Base-by-base conservation (phyloP, 2,797 vertebrate genomes). In the Alca torda region DNA sequence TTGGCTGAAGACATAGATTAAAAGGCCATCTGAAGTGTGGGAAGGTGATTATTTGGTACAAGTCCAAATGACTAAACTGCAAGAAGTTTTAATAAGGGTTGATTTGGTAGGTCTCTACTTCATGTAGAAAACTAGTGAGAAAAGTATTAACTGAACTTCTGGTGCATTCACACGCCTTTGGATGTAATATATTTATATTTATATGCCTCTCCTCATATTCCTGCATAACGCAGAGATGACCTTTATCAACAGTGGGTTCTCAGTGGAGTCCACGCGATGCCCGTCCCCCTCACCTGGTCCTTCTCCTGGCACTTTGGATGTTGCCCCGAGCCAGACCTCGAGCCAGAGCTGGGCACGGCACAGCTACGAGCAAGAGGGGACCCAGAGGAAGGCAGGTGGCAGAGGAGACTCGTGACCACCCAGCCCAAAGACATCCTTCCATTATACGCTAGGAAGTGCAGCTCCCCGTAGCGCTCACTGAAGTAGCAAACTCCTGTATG, bases 191-290 rank as follows among this genome's bases (percentile, higher is more conserved):
- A 2, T 45, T 68, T 43, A 14, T n/a, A 20, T 53, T 46, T 41
- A 41, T 41, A 41, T 41, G 41, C 41, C 41, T 41, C 26, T 13
- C 57, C 39, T 45, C 26, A 21, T 45, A 39, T 39, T 60, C 23
- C 19, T 28, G 54, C 21, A 9, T 39, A 54, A 61, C 1, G 3
- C 73, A 61, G 73, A 61, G 63, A 60, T 53, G 63, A 33, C 19
- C 28, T 39, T 30, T 30, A 28, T n/a, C 74, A 46, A n/a, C 16
- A 45, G 51, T 2, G 1, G 3, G 43, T 24, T 84, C 51, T 48
- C 24, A 4, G 31, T 7, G 9, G 50, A 46, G 53, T 19, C 51
- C 43, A 7, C 1, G 0, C 1, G 6, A 8, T 74, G 69, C n/a
- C 10, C 0, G 1, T 48, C 23, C 13, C 18, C 23, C 41, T 54